phyloP scores from a whole-genome alignment of 2,113 vertebrate genomes.

The Sigmodon hispidus region DNA sequence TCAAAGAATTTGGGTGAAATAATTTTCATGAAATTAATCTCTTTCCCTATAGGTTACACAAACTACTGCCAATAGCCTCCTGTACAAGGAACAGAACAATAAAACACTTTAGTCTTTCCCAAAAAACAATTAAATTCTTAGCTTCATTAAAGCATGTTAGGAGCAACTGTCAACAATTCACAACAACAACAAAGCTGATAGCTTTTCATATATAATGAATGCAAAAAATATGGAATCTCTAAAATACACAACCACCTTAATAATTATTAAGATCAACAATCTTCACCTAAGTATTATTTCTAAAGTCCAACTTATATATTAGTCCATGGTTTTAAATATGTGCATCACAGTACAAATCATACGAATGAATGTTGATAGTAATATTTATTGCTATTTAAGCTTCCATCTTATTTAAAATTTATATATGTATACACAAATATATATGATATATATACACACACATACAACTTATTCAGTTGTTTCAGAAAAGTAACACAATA shows the following conservation, averaged over 20 bases:
- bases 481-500: background rate
- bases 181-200: background rate
- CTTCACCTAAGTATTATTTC: slow-evolving; percentile 14
- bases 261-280: background rate
- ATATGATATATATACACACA: background rate
- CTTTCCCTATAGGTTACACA: background rate
- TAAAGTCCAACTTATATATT: background rate
- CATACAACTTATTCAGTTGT: slow-evolving; percentile 1
- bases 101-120: background rate
- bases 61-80: background rate
- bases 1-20: background rate
- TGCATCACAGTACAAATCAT: slow-evolving; percentile 5
- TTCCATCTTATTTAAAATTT: background rate
- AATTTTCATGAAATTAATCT: background rate
- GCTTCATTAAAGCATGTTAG: background rate
- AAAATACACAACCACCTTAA: background rate
- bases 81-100: background rate
- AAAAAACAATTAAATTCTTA: background rate
- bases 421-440: background rate
- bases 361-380: background rate
- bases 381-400: background rate
- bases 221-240: background rate
- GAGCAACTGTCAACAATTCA: background rate
- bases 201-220: background rate
- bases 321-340: background rate